A percentile compares a stretch with the other conserved stretches of the same genome.
phyloP scores from a whole-genome alignment of 2,113 vertebrate species.

The Asarcornis scutulata region DNA sequence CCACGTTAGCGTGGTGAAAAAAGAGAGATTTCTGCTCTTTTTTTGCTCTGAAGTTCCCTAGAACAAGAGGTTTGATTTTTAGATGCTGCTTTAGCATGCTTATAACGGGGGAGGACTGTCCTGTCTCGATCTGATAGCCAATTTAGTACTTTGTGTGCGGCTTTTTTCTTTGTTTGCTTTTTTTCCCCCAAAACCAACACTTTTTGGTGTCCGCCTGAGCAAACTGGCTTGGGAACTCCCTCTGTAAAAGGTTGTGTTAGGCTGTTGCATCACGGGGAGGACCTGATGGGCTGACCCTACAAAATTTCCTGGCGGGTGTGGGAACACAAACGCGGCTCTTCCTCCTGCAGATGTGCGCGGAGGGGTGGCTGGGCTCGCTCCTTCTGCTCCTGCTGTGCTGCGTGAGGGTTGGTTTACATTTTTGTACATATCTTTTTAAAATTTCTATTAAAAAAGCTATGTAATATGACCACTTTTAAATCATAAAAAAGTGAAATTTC shows the following conservation, averaged over 20 bases:
- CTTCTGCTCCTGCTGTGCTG: too few relatives aligned
- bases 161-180: background rate
- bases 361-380: background rate
- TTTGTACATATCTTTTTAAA: constrained; percentile 61
- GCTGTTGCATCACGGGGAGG: rapidly evolving
- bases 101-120: background rate
- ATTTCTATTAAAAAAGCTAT: constrained; percentile 53
- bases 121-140: background rate
- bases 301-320: too few relatives aligned
- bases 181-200: background rate
- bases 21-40: background rate
- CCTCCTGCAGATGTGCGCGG: background rate
- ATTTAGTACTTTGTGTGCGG: background rate
- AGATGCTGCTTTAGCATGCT: background rate
- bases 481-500: constrained; percentile 18
- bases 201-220: background rate
- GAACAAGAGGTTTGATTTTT: background rate
- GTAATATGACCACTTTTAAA: constrained; percentile 51
- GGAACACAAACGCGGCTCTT: background rate
- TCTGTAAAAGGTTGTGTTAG: background rate
- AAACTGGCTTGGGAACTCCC: background rate
- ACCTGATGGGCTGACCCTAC: background rate
- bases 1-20: background rate
- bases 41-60: background rate
- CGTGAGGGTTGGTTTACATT: too few relatives aligned